phyloP scores from a whole-genome alignment of 2,113 vertebrate species.

The Zosterops borbonicus region DNA sequence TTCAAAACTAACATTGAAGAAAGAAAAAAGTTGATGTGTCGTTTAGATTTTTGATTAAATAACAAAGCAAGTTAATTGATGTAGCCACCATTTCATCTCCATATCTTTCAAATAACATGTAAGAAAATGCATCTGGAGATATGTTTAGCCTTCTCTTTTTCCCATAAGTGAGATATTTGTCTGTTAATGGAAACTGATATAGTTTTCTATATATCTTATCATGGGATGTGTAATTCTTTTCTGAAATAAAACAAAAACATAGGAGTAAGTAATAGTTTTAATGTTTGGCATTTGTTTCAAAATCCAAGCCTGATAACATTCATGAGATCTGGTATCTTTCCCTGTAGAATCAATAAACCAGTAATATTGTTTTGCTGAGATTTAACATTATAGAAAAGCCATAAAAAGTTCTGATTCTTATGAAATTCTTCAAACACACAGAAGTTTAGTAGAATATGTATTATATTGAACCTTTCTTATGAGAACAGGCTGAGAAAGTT shows the following conservation, averaged over 20 bases:
- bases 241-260: neutral
- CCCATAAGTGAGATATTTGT: neutral
- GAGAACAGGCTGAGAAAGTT: neutral
- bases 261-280: neutral
- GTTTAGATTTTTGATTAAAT: neutral
- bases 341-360: neutral
- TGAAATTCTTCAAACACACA: neutral
- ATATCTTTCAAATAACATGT: neutral
- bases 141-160: neutral
- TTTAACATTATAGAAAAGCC: neutral
- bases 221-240: neutral
- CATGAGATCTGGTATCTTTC: neutral
- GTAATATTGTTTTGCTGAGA: neutral
- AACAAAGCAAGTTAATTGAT: neutral
- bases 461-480: neutral
- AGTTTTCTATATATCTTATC: neutral
- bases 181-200: neutral
- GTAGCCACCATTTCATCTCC: neutral
- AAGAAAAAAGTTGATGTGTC: neutral
- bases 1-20: neutral
- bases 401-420: neutral
- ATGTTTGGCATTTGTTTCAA: neutral
- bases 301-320: neutral
- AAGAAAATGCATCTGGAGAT: neutral
- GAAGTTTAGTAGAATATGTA: neutral